Evolutionary conservation across 2,888 invertebrate genomes (phyloP).

Genomic region (Pseudococcus viburni): DNA sequence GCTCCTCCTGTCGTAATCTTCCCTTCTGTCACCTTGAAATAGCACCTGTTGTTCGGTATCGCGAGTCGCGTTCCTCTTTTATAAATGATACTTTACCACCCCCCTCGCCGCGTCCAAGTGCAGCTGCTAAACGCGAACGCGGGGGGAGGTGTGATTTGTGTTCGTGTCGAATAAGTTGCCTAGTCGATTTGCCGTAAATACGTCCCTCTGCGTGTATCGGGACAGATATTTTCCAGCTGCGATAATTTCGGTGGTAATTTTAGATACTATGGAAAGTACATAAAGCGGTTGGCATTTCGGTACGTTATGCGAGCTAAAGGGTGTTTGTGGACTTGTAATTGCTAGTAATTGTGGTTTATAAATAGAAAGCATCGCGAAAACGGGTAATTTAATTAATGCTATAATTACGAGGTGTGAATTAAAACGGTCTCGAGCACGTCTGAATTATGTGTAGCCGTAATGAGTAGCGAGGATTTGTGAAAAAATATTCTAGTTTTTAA

Average conservation of each 20-base stretch:
- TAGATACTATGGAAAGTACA: too few species aligned
- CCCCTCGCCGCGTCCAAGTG: too few species aligned
- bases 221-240: too few species aligned
- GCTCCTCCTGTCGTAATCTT: neutral
- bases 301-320: neutral
- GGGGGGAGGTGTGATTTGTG: neutral
- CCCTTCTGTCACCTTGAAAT: neutral
- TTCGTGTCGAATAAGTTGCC: conserved; percentile 14
- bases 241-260: too few species aligned
- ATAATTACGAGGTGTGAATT: neutral
- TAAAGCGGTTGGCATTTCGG: neutral
- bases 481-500: too few species aligned
- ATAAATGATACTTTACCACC: neutral
- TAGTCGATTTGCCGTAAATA: conserved; percentile 13
- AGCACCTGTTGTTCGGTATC: conserved; percentile 1
- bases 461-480: too few species aligned
- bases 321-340: conserved; percentile 1
- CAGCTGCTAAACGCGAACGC: too few species aligned
- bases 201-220: neutral
- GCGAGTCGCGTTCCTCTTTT: neutral
- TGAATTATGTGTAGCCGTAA: too few species aligned
- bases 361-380: conserved; percentile 9
- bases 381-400: neutral
- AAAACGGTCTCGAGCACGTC: neutral
- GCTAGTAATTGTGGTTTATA: conserved; percentile 18